These are phyloP conservation scores for Phyllotreta cruciferae DNA, from an alignment of 2,888 invertebrate species.

Conservation along the genomic window DNA sequence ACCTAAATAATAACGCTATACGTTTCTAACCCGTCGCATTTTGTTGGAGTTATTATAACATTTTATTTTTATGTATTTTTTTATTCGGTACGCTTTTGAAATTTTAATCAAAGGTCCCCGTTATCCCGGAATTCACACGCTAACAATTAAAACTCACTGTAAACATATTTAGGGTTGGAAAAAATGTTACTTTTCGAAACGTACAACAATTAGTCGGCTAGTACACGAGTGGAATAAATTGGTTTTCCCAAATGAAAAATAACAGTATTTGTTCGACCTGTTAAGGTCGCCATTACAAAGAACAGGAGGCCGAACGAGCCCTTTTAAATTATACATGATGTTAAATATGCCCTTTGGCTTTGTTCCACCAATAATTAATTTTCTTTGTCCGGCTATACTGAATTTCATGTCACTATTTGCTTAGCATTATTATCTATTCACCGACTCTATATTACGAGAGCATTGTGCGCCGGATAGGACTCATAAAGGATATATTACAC, in stretches of 20 bases:
- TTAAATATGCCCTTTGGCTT: slow-evolving; percentile 31
- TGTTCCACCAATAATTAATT: slow-evolving; percentile 35
- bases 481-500: slow-evolving; percentile 9
- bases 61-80: no score
- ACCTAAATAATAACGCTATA: background rate
- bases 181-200: no score
- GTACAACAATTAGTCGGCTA: no score
- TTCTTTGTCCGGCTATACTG: slow-evolving; percentile 31
- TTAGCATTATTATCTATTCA: slow-evolving; percentile 20
- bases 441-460: slow-evolving; percentile 6
- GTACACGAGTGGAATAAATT: no score
- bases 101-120: background rate
- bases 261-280: slow-evolving; percentile 1
- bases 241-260: background rate
- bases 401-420: slow-evolving; percentile 19
- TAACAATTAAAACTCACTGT: background rate
- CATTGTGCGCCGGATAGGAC: background rate
- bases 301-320: slow-evolving; percentile 5
- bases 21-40: background rate
- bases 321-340: slow-evolving; percentile 26
- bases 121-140: background rate
- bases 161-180: no score
- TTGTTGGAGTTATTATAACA: background rate
- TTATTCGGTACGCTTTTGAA: background rate
- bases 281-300: background rate